phyloP scores from a whole-genome alignment of 2,797 vertebrate genomes.

The Lepidocolaptes lacrymiger region DNA sequence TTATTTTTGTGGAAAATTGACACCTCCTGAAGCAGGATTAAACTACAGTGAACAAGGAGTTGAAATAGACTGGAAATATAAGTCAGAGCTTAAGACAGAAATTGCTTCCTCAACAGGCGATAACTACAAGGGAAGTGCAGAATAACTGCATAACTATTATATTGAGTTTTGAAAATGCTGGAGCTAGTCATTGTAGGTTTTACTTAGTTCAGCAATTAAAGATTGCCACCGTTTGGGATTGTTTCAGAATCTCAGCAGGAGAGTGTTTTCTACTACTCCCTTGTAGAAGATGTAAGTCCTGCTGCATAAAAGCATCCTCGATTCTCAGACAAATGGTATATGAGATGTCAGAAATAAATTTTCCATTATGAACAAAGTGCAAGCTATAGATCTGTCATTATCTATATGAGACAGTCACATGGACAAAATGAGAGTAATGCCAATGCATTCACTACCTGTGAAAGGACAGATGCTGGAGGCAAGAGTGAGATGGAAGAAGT shows the following conservation, averaged over 20 bases:
- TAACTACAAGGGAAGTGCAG: constrained; percentile 28
- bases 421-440: neutral
- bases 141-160: constrained; percentile 43
- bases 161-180: constrained; percentile 40
- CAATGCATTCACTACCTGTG: neutral
- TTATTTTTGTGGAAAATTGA: constrained; percentile 79
- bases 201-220: constrained; percentile 55
- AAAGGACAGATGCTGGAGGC: neutral
- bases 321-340: neutral
- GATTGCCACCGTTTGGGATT: neutral
- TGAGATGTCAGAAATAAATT: neutral
- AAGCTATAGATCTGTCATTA: neutral
- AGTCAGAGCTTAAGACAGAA: constrained; percentile 40
- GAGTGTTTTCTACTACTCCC: neutral
- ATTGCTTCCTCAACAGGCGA: constrained; percentile 40
- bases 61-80: constrained; percentile 58
- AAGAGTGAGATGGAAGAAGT: neutral
- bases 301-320: neutral
- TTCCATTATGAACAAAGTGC: neutral
- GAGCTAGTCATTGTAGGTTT: constrained; percentile 5
- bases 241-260: constrained; percentile 8
- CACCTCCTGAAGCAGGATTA: constrained; percentile 59
- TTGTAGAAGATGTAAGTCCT: neutral
- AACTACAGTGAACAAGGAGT: constrained; percentile 51
- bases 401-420: neutral